Base-by-base conservation (phyloP, 2,797 vertebrate genomes). In the Neosilurus hyrtlii region DNA sequence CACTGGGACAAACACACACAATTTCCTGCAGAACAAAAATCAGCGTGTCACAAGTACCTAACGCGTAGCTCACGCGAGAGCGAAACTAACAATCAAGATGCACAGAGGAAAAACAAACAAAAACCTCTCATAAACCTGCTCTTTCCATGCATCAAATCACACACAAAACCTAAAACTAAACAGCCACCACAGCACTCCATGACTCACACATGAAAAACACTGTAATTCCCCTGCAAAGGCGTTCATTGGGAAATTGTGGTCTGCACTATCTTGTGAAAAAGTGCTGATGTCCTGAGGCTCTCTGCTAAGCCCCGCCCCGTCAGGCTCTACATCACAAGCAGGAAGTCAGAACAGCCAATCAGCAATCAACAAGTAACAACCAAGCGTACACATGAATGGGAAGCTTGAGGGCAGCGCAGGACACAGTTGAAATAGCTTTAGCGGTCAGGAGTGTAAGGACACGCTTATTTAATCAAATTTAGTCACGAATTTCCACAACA, bases 281-380 rank as follows among this genome's bases (percentile, higher is more conserved):
- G 70, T 59, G 67, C 54, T 54, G 68, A 26, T 30, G 30, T 56
- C 52, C 63, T 30, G 14, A 24, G 54, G 18, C 63, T 61, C 66
- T 24, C 20, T 18, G 7, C 15, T 74, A 78, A 78, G 70, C 52
- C 62, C 82, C 66, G 63, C 83, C 84, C 51, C 71, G 57, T 30
- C 14, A 83, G 49, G 2, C 35, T 84, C 74, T 75, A 85, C 85
- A 59, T 86, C 84, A 86, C 80, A 82, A 54, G 80, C 84, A 43
- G 78, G 78, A 81, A n/a, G 70, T 81, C 1, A 26, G 57, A 82
- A 15, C 59, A 86, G 78, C 88, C 86, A 89, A 86, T 89, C 86
- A 84, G 80, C 83, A 68, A 86, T 71, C 86, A 89, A 89, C 86
- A 89, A 87, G 86, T 89, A 89, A 83, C 52, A 85, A 59, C 51